Evolutionary conservation across 2,797 vertebrate genomes (phyloP).

Genomic region (Gymnothorax javanicus): DNA sequence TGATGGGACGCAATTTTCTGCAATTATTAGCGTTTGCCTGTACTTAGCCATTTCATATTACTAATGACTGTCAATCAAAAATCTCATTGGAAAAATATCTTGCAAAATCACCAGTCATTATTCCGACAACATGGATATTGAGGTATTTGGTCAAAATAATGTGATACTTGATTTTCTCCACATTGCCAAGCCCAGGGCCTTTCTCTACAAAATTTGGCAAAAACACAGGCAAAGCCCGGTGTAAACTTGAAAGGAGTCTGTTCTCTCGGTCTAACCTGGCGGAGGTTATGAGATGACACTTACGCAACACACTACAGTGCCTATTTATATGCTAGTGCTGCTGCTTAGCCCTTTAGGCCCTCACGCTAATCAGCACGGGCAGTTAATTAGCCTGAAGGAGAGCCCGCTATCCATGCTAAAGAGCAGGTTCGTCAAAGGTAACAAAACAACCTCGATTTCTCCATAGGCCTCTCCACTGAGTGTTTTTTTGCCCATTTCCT

Average conservation of each 20-base stretch:
- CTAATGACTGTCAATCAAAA: too few relatives aligned
- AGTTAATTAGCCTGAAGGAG: background rate
- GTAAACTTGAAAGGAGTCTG: background rate
- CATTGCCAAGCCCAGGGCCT: too few relatives aligned
- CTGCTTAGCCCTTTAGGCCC: constrained; percentile 5
- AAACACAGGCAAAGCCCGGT: background rate
- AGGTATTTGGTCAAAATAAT: too few relatives aligned
- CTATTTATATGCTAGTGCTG: constrained; percentile 4
- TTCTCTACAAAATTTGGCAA: background rate
- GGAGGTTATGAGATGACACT: background rate
- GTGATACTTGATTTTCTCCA: too few relatives aligned
- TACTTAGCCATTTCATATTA: too few relatives aligned
- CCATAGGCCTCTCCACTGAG: background rate
- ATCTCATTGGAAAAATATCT: too few relatives aligned
- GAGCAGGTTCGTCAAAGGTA: background rate
- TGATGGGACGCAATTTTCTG: too few relatives aligned
- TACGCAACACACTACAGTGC: background rate
- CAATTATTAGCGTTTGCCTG: too few relatives aligned
- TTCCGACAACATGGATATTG: too few relatives aligned
- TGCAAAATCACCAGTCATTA: too few relatives aligned
- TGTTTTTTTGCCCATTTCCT: background rate
- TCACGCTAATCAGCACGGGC: background rate
- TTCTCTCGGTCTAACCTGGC: background rate
- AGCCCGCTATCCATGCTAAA: background rate
- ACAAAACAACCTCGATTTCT: background rate